Base-by-base conservation (phyloP, 2,888 invertebrate genomes). In the Melitaea athalia region DNA sequence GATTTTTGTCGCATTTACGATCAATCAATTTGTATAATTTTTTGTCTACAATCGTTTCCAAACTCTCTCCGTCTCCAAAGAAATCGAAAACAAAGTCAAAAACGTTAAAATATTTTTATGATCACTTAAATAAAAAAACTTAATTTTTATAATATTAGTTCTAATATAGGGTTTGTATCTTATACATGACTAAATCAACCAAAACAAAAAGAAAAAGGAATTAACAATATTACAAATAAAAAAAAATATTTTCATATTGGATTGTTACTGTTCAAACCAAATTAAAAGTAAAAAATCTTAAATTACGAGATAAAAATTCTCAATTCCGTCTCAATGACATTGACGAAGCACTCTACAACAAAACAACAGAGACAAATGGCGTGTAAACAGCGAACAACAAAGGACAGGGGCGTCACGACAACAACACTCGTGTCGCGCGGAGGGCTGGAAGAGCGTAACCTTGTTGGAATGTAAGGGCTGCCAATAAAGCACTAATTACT, bases 321-420 rank as follows among this genome's bases (percentile, higher is more conserved):
- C 78, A 79, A 79, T 77, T 72, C 72, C 60, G 75, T 76, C 72
- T 75, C 71, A 72, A 79, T 77, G 84, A 84, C 81, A 79, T 81
- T 84, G 85, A 83, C 80, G 77, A 76, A 85, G 79, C 77, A 77
- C 85, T 84, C 76, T 79, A 83, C 84, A 85, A 85, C 86, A 86
- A 84, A 81, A 64, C 66, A 71, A 81, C 82, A 82, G 83, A 81
- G 72, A 73, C 78, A 78, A 78, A 78, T 74, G 78, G 78, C 82
- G 76, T 78, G 80, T 78, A 83, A 86, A 87, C 85, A 86, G 77
- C 81, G 84, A 85, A 84, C 85, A 78, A 78, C 76, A 82, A 75
- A 76, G 77, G 79, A 77, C 77, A 75, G 63, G 76, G 74, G 72
- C 73, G 80, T 76, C 75, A 75, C 67, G 74, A 83, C 79, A 81